These are phyloP conservation scores for Ptychadena robeensis DNA, from an alignment of 2,797 vertebrate species.

Conservation along the genomic window DNA sequence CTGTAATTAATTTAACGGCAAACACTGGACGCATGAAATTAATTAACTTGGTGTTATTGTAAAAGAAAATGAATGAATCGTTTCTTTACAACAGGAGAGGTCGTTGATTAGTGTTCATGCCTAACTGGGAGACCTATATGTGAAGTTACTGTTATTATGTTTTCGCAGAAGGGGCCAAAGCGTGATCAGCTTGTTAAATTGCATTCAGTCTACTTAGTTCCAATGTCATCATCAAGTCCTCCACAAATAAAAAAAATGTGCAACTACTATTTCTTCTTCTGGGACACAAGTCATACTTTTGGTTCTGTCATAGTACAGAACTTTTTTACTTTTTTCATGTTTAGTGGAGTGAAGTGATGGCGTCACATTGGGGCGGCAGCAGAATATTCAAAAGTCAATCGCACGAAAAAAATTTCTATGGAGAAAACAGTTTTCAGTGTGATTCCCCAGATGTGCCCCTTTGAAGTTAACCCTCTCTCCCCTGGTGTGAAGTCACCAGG, in stretches of 20 bases:
- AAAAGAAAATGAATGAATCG: slow-evolving; percentile 48
- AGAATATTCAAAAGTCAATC: no score
- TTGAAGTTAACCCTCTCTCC: no score
- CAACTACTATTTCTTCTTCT: neutral
- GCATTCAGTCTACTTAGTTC: slow-evolving; percentile 3
- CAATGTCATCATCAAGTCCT: neutral
- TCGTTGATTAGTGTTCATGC: slow-evolving; percentile 36
- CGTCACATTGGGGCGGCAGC: no score
- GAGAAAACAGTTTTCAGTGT: no score
- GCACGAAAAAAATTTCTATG: no score
- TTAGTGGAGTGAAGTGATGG: no score
- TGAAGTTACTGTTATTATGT: slow-evolving; percentile 31
- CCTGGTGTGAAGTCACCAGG: no score
- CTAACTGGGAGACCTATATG: slow-evolving; percentile 3
- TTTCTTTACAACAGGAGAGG: slow-evolving; percentile 46
- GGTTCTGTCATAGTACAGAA: no score
- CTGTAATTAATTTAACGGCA: slow-evolving; percentile 56
- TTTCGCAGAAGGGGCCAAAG: slow-evolving; percentile 1
- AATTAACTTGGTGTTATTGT: slow-evolving; percentile 56
- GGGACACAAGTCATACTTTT: no score
- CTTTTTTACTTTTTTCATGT: no score
- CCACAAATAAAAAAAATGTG: slow-evolving; percentile 10
- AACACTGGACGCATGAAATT: slow-evolving; percentile 46
- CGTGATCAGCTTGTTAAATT: slow-evolving; percentile 22
- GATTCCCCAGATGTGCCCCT: no score